Evolutionary conservation across 2,113 vertebrate species (phyloP), one percentile per base, ranked within the genome.

Genomic region (Saguinus midas): DNA sequence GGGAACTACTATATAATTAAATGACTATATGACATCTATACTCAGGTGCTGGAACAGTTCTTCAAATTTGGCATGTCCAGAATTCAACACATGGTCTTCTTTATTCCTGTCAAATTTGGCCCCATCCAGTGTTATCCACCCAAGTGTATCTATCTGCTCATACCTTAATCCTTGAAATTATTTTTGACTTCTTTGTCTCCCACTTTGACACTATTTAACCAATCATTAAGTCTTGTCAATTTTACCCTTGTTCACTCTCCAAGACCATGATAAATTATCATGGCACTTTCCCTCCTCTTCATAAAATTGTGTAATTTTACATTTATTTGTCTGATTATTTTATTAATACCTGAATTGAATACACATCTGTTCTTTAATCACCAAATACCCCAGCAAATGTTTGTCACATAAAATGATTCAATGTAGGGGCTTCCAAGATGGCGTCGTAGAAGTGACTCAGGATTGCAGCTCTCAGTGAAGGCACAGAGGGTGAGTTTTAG

Each of bases 211-310:
- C 2, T 5, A 25, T 61, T 87, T 88, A 73, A 79, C 18, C 27
- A 66, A 18, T 88, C 68, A 88, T 37, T 3, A 58, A 35, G 27
- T 68, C 55, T 83, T 88, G 0, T 68, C 4, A 20, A 52, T 90
- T 94, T 73, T 76, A 93, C 37, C 52, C 66, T 83, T 66, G 25
- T 61, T 25, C 18, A 85, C 29, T 35, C 11, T 79, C 32, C 8
- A 93, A 90, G 35, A 80, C 70, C 57, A 84, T 45, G 20, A 86
- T 35, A 75, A 76, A 57, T 87, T 92, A n/a, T 84, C 52, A 94
- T 35, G 32, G 21, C 20, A 66, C 25, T n/a, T 8, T n/a, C 14
- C 48, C 35, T 83, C 23, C 4, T 37, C 35, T 72, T 85, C n/a
- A 88, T 3, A 85, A 55, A 35, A 10, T 83, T 58, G 3, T 72